phyloP scores from a whole-genome alignment of 2,797 vertebrate genomes.

The Bucorvus abyssinicus region DNA sequence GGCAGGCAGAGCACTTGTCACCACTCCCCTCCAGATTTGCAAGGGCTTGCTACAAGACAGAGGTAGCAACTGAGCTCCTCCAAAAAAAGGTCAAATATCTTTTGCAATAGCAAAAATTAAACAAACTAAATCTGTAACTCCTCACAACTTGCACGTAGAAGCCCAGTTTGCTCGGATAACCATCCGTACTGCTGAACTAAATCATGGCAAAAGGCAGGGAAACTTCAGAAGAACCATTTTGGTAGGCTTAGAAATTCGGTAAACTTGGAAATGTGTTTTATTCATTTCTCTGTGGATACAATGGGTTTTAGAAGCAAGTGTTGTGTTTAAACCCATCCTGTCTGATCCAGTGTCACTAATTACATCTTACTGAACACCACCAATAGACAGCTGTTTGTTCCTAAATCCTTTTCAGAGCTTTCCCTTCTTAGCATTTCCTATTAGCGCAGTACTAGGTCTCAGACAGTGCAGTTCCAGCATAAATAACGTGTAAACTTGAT shows the following conservation, averaged over 20 bases:
- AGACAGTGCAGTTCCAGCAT: not conserved
- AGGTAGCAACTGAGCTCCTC: not conserved
- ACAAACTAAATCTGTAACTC: not conserved
- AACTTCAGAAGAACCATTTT: not conserved
- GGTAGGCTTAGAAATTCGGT: not conserved
- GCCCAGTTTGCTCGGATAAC: not conserved
- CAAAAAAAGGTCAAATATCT: not conserved
- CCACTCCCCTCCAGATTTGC: not conserved
- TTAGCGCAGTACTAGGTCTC: not conserved
- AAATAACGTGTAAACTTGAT: not conserved
- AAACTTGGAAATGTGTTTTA: not conserved
- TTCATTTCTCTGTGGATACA: not conserved
- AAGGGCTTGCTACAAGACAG: not conserved
- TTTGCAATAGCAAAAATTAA: not conserved
- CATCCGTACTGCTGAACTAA: not conserved
- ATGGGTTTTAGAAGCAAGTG: not conserved
- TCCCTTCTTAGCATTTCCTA: not conserved
- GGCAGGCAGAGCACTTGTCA: not conserved
- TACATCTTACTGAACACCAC: not conserved
- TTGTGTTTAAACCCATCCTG: not conserved
- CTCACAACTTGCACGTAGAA: not conserved
- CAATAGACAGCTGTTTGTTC: not conserved
- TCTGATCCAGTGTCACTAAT: not conserved
- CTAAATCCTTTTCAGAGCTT: not conserved
- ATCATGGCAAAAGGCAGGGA: not conserved